Base-by-base conservation (phyloP, 2,888 invertebrate genomes). In the Panorpa germanica region DNA sequence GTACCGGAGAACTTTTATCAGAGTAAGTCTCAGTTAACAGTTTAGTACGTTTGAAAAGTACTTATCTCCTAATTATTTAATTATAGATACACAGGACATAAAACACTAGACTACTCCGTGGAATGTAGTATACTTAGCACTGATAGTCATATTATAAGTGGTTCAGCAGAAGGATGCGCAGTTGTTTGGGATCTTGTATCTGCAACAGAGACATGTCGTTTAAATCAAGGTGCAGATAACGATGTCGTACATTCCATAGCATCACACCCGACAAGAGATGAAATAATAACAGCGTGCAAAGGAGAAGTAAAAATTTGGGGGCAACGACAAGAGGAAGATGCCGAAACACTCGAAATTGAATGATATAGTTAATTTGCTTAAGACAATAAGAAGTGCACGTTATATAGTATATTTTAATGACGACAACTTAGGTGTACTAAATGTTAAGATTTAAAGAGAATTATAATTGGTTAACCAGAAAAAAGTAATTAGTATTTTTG, bases 111-210 rank as follows among this genome's bases (percentile, higher is more conserved):
- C 44, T 81, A 77, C 49, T 75, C 77, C 43, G 64, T 95, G 24
- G 93, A 95, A 53, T 83, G 83, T 47, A 74, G 76, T 30, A 67
- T 93, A 1, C 75, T 83, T 50, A 62, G 69, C 31, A 77, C 71
- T 38, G 95, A 96, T 48, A 76, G 75, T 26, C 73, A 76, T 41
- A 70, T 98, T 25, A 57, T 95, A 23, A 82, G 85, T 12, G 96
- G 96, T 0, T 91, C 93, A 0, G 77, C 77, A 9, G 76, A 80
- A 35, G 95, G 95, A 0, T 37, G 39, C 27, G 53, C 47, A 3
- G 38, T 47, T 10, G 38, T 53, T 4, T 99, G 91, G 85, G 88
- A 93, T 55, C 61, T 98, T 24, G 69, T 93, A 4, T 75, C 76
- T 37, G 71, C 72, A 4, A 63, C 65, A 41, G 55, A 77, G 2